These are phyloP conservation scores for Papilio polyxenes DNA, from an alignment of 1,140 invertebrate species.

Conservation along the genomic window DNA sequence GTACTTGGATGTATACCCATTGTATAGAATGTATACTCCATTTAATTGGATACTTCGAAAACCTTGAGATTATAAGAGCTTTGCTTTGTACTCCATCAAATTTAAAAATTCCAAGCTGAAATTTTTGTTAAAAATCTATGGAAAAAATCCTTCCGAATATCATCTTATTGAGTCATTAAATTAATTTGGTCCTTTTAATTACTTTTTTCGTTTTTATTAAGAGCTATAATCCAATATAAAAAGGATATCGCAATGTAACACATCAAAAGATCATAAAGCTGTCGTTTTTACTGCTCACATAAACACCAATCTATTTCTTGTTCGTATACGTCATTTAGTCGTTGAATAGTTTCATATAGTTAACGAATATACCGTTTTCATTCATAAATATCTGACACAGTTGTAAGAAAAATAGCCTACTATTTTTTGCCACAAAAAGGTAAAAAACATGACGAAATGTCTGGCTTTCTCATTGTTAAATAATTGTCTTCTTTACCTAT, in stretches of 20 bases:
- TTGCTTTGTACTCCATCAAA: neutral
- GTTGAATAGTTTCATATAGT: neutral
- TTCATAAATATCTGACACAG: slow-evolving; percentile 6
- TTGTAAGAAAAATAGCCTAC: neutral
- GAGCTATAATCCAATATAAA: neutral
- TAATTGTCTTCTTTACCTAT: too few species aligned
- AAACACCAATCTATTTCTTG: slow-evolving; percentile 16
- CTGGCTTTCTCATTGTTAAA: neutral
- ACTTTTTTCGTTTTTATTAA: neutral
- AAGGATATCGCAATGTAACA: neutral
- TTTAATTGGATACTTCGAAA: neutral
- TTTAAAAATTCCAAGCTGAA: neutral
- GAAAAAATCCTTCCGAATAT: neutral
- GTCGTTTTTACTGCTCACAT: slow-evolving; percentile 7
- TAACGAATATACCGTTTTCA: neutral
- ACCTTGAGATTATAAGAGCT: neutral
- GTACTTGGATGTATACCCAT: neutral
- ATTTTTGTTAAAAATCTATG: neutral
- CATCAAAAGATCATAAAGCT: slow-evolving; percentile 18
- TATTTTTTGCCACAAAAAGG: neutral
- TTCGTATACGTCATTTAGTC: neutral
- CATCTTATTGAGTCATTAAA: neutral
- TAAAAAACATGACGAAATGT: neutral
- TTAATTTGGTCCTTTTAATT: neutral
- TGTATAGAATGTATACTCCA: neutral